Evolutionary conservation across 2,888 invertebrate genomes (phyloP).

Genomic region (Hartigia nigra): DNA sequence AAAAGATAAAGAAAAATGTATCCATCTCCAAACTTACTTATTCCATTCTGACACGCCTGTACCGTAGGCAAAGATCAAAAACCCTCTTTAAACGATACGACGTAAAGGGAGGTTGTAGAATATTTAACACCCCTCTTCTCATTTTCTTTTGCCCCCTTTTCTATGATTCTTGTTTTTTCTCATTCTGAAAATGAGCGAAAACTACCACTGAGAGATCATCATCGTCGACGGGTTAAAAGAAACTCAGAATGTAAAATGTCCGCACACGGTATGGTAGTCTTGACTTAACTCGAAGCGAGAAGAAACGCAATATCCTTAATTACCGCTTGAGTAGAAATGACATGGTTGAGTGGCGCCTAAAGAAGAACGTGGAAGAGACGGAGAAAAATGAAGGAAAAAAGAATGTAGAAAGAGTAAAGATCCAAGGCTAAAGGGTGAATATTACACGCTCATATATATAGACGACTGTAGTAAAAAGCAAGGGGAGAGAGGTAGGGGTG

Average conservation of each 20-base stretch:
- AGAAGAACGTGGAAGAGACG: background rate
- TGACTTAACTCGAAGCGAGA: background rate
- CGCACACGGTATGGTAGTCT: background rate
- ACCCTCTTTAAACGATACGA: background rate
- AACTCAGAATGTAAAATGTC: background rate
- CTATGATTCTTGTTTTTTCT: background rate
- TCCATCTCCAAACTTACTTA: background rate
- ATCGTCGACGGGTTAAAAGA: background rate
- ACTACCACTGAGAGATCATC: background rate
- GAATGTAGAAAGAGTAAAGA: constrained; percentile 18
- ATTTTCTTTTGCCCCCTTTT: background rate
- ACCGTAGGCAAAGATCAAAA: background rate
- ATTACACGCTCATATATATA: background rate
- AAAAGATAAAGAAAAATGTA: background rate
- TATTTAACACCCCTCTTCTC: background rate
- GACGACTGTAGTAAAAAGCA: background rate
- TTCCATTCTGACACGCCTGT: background rate
- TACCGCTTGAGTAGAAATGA: constrained; percentile 30
- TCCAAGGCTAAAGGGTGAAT: constrained; percentile 16
- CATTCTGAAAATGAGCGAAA: background rate
- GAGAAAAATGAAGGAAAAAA: constrained; percentile 29
- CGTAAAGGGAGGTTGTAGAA: background rate
- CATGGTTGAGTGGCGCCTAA: constrained; percentile 11
- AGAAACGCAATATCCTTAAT: constrained; percentile 40
- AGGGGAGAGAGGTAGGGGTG: too few species aligned